Conservation (phyloP, 2,888 invertebrate genomes). For the Hofmannophila pseudospretella region DNA sequence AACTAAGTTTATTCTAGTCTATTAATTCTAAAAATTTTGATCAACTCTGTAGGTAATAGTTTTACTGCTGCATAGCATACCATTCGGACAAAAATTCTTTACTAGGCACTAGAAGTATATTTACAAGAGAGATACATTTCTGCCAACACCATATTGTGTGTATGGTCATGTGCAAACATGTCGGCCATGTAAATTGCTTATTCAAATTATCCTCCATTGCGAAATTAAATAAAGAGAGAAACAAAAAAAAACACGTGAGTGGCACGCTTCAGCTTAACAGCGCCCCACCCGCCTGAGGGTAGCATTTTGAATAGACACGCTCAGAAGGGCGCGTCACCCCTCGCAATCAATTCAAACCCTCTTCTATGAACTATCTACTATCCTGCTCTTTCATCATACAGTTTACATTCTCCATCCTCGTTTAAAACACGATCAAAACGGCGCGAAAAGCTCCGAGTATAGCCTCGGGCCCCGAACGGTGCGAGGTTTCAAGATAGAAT, state of each 20-base stretch:
- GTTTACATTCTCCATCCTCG: conserved; percentile 24
- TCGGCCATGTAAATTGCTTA: conserved; percentile 67
- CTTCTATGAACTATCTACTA: conserved; percentile 40
- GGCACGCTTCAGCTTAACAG: conserved; percentile 47
- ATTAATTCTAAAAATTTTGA: no score
- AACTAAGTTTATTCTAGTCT: no score
- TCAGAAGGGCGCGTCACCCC: conserved; percentile 65
- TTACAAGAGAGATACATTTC: no score
- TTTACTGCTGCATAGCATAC: no score
- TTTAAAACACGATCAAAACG: conserved; percentile 47
- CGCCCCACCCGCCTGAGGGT: conserved; percentile 62
- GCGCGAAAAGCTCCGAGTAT: conserved; percentile 42
- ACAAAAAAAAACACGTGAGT: conserved; percentile 55
- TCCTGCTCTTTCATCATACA: conserved; percentile 33
- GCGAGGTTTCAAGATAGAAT: conserved; percentile 56
- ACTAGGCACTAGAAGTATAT: no score
- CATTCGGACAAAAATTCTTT: no score
- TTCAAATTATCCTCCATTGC: conserved; percentile 72
- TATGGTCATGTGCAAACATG: conserved; percentile 41
- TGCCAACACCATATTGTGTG: no score
- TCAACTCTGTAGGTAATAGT: no score
- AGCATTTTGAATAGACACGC: conserved; percentile 47
- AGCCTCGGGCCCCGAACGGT: conserved; percentile 52
- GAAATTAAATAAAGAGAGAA: conserved; percentile 72
- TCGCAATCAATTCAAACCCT: conserved; percentile 67